Percentiles rank a stretch among this genome's conserved stretches.
These are phyloP conservation scores for Bungarus multicinctus DNA, from an alignment of 2,113 vertebrate species.

Conservation along the genomic window DNA sequence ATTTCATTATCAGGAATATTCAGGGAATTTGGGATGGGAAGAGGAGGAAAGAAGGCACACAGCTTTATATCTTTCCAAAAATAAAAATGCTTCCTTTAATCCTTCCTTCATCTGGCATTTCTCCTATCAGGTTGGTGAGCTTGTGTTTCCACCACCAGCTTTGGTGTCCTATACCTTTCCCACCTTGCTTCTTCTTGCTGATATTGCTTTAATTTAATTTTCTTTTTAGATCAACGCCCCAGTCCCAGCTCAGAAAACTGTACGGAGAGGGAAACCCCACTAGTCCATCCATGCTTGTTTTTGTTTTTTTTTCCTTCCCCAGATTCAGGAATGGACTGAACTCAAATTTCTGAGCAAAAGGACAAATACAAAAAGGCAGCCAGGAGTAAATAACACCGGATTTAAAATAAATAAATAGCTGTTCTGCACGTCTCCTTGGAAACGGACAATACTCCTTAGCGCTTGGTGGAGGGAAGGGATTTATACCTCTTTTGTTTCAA, in stretches of 20 bases:
- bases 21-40: background rate
- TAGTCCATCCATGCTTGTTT: background rate
- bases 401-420: constrained; percentile 18
- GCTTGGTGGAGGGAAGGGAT: background rate
- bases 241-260: background rate
- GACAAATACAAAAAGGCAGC: background rate
- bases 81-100: background rate
- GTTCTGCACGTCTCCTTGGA: constrained; percentile 44
- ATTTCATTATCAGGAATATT: background rate
- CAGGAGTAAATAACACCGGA: constrained; percentile 17
- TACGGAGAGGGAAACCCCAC: background rate
- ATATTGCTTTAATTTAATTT: background rate
- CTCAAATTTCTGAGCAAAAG: background rate
- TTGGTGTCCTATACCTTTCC: background rate
- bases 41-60: background rate
- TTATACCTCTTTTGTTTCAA: background rate
- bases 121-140: background rate
- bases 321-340: background rate
- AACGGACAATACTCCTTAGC: constrained; percentile 28
- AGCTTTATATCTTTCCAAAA: background rate
- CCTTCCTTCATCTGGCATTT: background rate
- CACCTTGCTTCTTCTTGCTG: background rate
- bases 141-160: background rate
- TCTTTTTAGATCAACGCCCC: background rate
- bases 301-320: background rate